phyloP scores from a whole-genome alignment of 2,113 vertebrate genomes.

The Sisor rabdophorus region DNA sequence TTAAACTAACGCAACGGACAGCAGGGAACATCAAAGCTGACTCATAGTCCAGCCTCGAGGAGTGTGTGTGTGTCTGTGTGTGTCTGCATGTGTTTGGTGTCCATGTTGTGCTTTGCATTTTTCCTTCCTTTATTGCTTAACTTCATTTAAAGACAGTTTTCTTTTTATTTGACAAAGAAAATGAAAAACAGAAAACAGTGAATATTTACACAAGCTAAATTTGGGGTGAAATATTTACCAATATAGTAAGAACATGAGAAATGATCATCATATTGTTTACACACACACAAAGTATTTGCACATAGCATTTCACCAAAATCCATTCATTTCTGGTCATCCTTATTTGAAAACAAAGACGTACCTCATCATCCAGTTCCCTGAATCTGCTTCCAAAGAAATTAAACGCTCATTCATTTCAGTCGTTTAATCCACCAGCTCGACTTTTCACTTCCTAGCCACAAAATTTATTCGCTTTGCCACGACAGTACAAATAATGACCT shows the following conservation, averaged over 20 bases:
- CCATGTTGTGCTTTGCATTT: conserved; percentile 12
- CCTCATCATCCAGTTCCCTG: not conserved
- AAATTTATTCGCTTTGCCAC: conserved; percentile 17
- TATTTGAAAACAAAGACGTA: not conserved
- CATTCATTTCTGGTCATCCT: not conserved
- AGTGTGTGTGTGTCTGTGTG: not conserved
- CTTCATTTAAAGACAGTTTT: not conserved
- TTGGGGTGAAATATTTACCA: not conserved
- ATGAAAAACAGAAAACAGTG: no score
- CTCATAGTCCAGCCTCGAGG: conserved; percentile 37
- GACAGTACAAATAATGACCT: conserved; percentile 26
- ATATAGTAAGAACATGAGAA: not conserved
- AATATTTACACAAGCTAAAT: not conserved
- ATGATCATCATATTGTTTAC: not conserved
- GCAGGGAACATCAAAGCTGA: conserved; percentile 42
- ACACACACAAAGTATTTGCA: not conserved
- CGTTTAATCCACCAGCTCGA: conserved; percentile 3
- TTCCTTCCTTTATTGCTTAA: not conserved
- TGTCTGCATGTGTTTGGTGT: conserved; percentile 22
- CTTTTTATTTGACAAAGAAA: not conserved
- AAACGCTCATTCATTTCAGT: conserved; percentile 18
- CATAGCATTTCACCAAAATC: conserved; percentile 1
- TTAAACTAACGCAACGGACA: conserved; percentile 46
- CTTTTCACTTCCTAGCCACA: not conserved
- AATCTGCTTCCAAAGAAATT: not conserved